Conservation (phyloP, 2,888 invertebrate species). For the Scelioninae gen. 2 region DNA sequence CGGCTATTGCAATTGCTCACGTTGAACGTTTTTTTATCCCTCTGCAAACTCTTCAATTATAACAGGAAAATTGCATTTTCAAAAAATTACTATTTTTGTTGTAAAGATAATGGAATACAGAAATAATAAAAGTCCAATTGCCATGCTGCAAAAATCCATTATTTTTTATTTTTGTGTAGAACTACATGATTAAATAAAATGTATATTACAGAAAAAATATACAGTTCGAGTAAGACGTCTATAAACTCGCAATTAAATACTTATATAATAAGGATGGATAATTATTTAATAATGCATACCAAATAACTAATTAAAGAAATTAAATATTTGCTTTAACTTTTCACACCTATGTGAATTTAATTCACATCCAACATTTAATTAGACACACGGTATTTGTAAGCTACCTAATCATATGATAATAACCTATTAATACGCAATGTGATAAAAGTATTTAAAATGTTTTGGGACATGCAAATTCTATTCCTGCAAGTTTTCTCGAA, state of each 20-base stretch:
- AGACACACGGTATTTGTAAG: conserved; percentile 8
- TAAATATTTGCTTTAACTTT: conserved; percentile 5
- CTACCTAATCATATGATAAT: conserved; percentile 10
- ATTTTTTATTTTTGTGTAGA: neutral
- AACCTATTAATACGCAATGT: conserved; percentile 8
- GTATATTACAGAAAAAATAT: too few relatives aligned
- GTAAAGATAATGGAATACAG: too few relatives aligned
- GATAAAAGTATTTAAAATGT: conserved; percentile 20
- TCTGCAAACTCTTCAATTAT: too few relatives aligned
- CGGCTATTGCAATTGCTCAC: neutral
- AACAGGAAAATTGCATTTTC: too few relatives aligned
- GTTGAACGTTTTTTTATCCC: neutral
- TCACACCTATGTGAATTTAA: conserved; percentile 10
- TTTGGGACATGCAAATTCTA: conserved; percentile 3
- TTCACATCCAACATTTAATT: conserved; percentile 27
- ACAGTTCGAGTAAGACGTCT: too few relatives aligned
- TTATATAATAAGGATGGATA: too few relatives aligned
- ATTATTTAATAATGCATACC: neutral
- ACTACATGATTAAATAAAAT: too few relatives aligned
- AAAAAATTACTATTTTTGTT: too few relatives aligned
- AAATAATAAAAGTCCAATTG: too few relatives aligned
- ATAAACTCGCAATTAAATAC: too few relatives aligned
- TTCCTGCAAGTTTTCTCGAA: neutral
- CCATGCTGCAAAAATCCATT: neutral
- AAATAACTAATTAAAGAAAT: conserved; percentile 5